Base-by-base conservation (phyloP, 2,888 invertebrate species). In the Alviniconcha strummeri region DNA sequence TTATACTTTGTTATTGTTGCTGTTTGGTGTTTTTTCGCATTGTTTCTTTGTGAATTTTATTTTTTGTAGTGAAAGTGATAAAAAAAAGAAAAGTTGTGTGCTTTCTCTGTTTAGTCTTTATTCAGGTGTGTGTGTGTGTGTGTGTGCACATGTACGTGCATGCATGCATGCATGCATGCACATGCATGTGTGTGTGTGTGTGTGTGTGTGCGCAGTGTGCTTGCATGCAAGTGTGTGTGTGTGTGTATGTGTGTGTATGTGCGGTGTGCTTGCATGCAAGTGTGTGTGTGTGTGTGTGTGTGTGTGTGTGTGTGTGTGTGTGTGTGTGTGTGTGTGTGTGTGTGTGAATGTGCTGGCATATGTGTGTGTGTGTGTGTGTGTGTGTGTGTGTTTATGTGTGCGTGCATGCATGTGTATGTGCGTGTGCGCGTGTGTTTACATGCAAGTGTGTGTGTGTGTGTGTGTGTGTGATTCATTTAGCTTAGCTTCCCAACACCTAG, bases 331-430 rank as follows among this genome's bases (percentile, higher is more conserved):
- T 74, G 52, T 74, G 74, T 52, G 52, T 74, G 74, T 74, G 74
- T 74, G 52, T 74, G 74, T 74, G 74, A n/a, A n/a, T n/a, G n/a
- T n/a, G n/a, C n/a, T n/a, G n/a, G n/a, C 52, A 52, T 74, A 54
- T 74, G 74, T 52, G 4, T 36, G 36, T 36, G 11, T 74, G 52
- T 74, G 74, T 52, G 52, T 74, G 74, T 74, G 74, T 74, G 52
- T 74, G 74, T 74, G 11, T 1, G 36, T 36, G 36, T 36, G 36
- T 36, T 0, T 36, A 3, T 36, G 36, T 36, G 36, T 36, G 36
- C 3, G 36, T 36, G 36, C 3, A 3, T 36, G 36, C 3, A 3
- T 36, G 36, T 36, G 36, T 36, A 3, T 36, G 36, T 36, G 36
- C 36, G 36, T 36, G 36, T 36, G 36, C 3, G 36, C 3, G 36